Conservation (phyloP, 1,140 invertebrate genomes). For the Theocolax elegans region DNA sequence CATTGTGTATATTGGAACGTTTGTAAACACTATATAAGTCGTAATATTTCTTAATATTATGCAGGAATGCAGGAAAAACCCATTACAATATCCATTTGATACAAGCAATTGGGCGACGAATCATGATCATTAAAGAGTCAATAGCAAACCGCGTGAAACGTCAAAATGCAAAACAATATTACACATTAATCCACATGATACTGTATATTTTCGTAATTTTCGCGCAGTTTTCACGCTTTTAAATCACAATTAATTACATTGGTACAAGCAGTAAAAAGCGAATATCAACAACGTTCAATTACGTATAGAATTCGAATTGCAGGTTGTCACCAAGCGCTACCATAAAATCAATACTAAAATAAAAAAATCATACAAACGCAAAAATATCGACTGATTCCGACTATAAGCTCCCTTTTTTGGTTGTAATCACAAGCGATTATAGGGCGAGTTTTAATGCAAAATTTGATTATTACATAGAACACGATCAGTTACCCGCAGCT, state of each 20-base stretch:
- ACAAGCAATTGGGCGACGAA: no score
- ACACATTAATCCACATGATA: neutral
- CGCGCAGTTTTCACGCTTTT: slow-evolving; percentile 7
- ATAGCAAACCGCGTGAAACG: neutral
- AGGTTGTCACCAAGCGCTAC: neutral
- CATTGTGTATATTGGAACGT: no score
- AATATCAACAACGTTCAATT: no score
- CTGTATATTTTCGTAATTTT: neutral
- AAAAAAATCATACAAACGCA: neutral
- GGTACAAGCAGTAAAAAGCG: neutral
- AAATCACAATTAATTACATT: slow-evolving; percentile 14
- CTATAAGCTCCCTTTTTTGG: no score
- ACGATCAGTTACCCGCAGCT: neutral
- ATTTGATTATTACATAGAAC: slow-evolving; percentile 32
- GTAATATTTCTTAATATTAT: no score
- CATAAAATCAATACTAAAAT: neutral
- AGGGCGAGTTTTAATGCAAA: slow-evolving; percentile 27
- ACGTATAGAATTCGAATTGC: no score
- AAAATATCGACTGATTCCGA: neutral
- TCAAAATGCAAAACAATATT: neutral
- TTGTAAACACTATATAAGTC: no score
- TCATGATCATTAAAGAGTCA: no score
- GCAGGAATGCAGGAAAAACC: no score
- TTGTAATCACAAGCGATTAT: slow-evolving; percentile 25
- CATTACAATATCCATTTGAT: no score